Conservation (phyloP, 2,113 vertebrate species). For the Amphiprion ocellaris region DNA sequence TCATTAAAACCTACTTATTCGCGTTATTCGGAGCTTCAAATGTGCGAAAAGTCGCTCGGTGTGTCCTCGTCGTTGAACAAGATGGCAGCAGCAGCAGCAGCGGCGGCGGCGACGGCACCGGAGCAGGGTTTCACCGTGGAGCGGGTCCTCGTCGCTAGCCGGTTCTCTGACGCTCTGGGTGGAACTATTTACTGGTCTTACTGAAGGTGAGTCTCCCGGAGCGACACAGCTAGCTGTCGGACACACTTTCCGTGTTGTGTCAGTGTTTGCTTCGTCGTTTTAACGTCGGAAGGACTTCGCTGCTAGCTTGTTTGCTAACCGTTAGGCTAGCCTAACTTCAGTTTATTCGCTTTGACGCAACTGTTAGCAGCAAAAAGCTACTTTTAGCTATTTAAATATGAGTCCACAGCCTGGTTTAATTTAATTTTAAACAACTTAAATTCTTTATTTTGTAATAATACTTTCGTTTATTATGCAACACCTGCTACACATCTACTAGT, state of each 20-base stretch:
- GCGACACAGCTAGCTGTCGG: neutral
- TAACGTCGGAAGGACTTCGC: constrained; percentile 4
- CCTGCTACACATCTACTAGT: no score
- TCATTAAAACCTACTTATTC: constrained; percentile 5
- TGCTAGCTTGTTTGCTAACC: constrained; percentile 72
- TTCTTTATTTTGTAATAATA: no score
- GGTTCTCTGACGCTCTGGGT: constrained; percentile 45
- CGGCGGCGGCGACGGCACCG: constrained; percentile 49
- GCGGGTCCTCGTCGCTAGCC: constrained; percentile 52
- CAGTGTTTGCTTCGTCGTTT: neutral
- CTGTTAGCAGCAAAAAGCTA: neutral
- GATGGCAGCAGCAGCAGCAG: constrained; percentile 80
- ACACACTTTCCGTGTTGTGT: neutral
- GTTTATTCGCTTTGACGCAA: constrained; percentile 12
- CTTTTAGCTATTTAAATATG: no score
- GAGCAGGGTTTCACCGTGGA: constrained; percentile 61
- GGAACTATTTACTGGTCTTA: constrained; percentile 49
- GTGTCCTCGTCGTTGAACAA: constrained; percentile 76
- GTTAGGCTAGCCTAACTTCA: constrained; percentile 63
- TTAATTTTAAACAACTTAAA: no score
- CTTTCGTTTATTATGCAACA: no score
- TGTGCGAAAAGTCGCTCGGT: constrained; percentile 76
- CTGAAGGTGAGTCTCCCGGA: constrained; percentile 65
- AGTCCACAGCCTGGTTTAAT: no score
- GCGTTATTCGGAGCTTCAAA: constrained; percentile 59